Conservation (phyloP, 2,113 vertebrate genomes). For the Delphinapterus leucas region DNA sequence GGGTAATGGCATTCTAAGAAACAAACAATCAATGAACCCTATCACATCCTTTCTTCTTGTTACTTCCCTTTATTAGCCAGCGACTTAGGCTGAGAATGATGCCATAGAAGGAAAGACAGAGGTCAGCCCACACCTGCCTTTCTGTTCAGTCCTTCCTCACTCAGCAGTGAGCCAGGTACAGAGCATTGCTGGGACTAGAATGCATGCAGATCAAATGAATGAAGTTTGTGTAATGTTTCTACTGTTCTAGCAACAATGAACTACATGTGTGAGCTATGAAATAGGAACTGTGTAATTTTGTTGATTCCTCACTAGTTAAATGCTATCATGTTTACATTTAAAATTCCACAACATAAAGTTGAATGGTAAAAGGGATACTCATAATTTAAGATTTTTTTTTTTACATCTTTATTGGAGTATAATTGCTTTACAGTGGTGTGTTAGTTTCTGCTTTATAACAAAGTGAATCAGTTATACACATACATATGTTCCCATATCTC, state of each 20-base stretch:
- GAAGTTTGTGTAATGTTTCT: background rate
- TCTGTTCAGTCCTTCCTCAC: background rate
- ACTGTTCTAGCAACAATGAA: background rate
- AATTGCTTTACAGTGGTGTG: no score
- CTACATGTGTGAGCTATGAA: background rate
- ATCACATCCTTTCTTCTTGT: background rate
- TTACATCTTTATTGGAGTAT: no score
- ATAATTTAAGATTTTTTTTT: slow-evolving; percentile 32
- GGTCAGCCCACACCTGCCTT: background rate
- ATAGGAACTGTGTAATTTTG: background rate
- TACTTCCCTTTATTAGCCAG: background rate
- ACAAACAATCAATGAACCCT: background rate
- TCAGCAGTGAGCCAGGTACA: background rate
- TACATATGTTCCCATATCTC: no score
- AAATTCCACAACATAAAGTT: background rate
- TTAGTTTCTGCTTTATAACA: no score
- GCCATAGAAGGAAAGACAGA: background rate
- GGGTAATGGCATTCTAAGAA: background rate
- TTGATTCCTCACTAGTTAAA: background rate
- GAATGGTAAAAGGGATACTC: background rate
- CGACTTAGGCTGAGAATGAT: background rate
- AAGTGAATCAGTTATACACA: no score
- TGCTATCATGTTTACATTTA: background rate
- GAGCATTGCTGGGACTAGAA: background rate
- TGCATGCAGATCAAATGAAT: background rate